Conservation (phyloP, 2,888 invertebrate genomes). For the Hyposoter dolosus region DNA sequence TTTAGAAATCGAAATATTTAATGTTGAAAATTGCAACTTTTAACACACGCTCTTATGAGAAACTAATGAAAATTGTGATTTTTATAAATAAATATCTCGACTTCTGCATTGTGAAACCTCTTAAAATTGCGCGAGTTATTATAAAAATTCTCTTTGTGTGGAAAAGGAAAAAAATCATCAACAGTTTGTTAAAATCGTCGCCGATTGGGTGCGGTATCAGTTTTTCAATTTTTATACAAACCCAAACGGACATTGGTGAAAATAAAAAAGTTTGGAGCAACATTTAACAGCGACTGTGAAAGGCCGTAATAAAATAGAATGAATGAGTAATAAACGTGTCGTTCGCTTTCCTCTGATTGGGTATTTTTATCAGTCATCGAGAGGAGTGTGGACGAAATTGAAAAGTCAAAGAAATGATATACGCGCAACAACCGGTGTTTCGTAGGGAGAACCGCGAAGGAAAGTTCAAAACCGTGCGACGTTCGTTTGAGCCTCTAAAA, state of each 20-base stretch:
- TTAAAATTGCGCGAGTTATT: no score
- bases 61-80: no score
- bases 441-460: constrained; percentile 47
- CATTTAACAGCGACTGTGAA: neutral
- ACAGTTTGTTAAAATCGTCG: neutral
- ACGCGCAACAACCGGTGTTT: constrained; percentile 51
- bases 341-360: constrained; percentile 35
- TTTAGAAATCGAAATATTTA: no score
- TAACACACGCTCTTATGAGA: no score
- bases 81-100: no score
- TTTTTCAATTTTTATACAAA: neutral
- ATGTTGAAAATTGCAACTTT: no score
- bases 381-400: constrained; percentile 14
- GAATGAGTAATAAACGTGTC: constrained; percentile 55
- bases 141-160: no score
- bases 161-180: neutral
- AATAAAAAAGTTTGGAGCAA: neutral
- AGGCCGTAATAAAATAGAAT: constrained; percentile 10
- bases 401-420: constrained; percentile 26
- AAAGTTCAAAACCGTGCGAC: constrained; percentile 43
- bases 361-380: constrained; percentile 55
- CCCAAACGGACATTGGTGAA: neutral
- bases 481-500: constrained; percentile 63
- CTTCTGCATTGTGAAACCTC: no score
- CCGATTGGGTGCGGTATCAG: neutral